phyloP scores from a whole-genome alignment of 1,140 invertebrate genomes.

The Pachypeltis micranthus region DNA sequence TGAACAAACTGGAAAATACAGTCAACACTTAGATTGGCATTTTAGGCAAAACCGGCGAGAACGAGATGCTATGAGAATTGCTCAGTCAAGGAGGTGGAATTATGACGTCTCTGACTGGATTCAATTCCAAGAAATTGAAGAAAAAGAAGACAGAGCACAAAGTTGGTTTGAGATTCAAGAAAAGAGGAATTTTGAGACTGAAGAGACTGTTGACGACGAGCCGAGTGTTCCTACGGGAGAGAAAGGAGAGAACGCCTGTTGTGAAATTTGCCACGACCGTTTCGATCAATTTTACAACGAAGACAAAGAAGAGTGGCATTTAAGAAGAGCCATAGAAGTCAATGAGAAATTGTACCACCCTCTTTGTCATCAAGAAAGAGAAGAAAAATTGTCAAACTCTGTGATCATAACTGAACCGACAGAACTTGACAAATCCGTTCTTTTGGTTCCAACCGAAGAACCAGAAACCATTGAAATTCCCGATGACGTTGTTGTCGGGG shows the following conservation, averaged over 20 bases:
- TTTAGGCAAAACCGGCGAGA: slow-evolving; percentile 84
- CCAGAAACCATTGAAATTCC: slow-evolving; percentile 24
- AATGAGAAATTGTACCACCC: slow-evolving; percentile 80
- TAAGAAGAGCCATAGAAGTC: slow-evolving; percentile 65
- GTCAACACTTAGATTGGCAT: slow-evolving; percentile 94
- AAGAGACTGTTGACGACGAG: slow-evolving; percentile 39
- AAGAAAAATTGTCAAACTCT: slow-evolving; percentile 22
- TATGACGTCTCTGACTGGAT: slow-evolving; percentile 86
- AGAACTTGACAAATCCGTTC: neutral
- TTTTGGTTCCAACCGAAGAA: neutral
- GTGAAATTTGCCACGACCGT: slow-evolving; percentile 77
- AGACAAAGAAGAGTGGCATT: slow-evolving; percentile 91
- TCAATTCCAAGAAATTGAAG: slow-evolving; percentile 87
- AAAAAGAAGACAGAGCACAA: slow-evolving; percentile 79
- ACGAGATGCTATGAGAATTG: slow-evolving; percentile 68
- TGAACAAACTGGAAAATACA: slow-evolving; percentile 75
- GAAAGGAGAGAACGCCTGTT: slow-evolving; percentile 45
- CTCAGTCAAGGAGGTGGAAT: slow-evolving; percentile 75
- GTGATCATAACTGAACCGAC: neutral
- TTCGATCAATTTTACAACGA: slow-evolving; percentile 93
- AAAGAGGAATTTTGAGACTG: slow-evolving; percentile 36
- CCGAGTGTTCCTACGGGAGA: slow-evolving; percentile 48
- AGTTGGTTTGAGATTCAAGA: slow-evolving; percentile 74
- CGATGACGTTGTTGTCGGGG: slow-evolving; percentile 6
- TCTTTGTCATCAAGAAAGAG: slow-evolving; percentile 83